A percentile compares a stretch with the other conserved stretches of the same genome.
Conservation (phyloP, 2,888 invertebrate genomes). For the Imbricaverruca yamaguchii region DNA sequence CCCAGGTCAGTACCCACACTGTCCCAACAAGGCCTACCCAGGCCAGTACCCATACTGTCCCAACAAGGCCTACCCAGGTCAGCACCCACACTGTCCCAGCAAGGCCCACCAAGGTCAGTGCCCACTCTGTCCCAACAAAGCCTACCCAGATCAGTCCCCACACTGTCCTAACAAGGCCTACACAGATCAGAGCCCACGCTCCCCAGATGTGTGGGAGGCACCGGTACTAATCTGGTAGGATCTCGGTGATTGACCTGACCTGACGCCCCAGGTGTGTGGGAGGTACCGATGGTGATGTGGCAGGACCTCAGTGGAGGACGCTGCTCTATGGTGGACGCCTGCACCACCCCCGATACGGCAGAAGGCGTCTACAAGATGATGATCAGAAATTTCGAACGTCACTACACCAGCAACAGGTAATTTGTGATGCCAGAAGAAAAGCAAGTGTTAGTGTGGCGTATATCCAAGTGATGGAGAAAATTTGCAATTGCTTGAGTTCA, state of each 20-base stretch:
- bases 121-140: not conserved
- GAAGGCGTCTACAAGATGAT: conserved; percentile 88
- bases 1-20: too few species aligned
- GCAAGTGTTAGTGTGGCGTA: too few species aligned
- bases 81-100: too few species aligned
- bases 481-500: too few species aligned
- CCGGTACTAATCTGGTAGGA: too few species aligned
- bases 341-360: conserved; percentile 79
- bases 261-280: conserved; percentile 64
- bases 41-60: conserved; percentile 43
- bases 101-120: too few species aligned
- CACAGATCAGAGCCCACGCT: conserved; percentile 51
- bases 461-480: too few species aligned
- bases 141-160: conserved; percentile 44
- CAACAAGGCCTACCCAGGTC: too few species aligned
- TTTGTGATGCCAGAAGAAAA: not conserved
- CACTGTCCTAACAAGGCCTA: conserved; percentile 89
- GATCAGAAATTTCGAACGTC: conserved; percentile 87
- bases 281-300: conserved; percentile 97
- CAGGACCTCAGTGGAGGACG: conserved; percentile 88
- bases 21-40: too few species aligned
- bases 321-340: conserved; percentile 92
- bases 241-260: not conserved
- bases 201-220: conserved; percentile 78
- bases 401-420: conserved; percentile 82